Evolutionary conservation across 2,797 vertebrate species (phyloP).

Genomic region (Erpetoichthys calabaricus): DNA sequence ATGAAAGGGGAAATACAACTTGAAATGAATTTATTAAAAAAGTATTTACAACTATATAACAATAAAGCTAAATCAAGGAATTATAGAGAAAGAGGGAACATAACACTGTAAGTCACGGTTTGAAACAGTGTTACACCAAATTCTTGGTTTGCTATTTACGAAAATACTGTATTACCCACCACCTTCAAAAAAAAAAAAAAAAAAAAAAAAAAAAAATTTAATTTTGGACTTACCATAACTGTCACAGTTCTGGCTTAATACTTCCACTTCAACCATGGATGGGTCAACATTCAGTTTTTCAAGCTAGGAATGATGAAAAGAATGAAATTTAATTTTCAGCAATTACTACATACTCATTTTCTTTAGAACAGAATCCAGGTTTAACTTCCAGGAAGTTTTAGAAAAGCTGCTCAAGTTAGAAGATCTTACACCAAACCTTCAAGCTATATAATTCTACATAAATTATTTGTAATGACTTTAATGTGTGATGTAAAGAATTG

Average conservation of each 20-base stretch:
- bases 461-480: no score
- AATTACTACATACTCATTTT: background rate
- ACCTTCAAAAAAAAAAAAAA: background rate
- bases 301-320: constrained; percentile 35
- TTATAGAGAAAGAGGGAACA: no score
- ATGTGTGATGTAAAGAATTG: no score
- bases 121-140: no score
- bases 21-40: background rate
- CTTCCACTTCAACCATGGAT: constrained; percentile 52
- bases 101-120: no score
- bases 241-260: constrained; percentile 42
- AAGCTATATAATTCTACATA: no score
- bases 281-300: constrained; percentile 54
- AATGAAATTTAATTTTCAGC: background rate
- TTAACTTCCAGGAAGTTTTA: background rate
- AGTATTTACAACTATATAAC: background rate
- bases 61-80: background rate
- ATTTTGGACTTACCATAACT: constrained; percentile 40
- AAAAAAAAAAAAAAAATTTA: constrained; percentile 5
- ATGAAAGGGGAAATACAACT: background rate
- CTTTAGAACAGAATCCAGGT: no score
- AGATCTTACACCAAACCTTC: no score
- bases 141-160: no score
- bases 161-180: background rate
- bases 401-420: background rate